Evolutionary conservation across 92 coral and sea anemone genomes (phyloP).

Genomic region (Blastomussa wellsi): DNA sequence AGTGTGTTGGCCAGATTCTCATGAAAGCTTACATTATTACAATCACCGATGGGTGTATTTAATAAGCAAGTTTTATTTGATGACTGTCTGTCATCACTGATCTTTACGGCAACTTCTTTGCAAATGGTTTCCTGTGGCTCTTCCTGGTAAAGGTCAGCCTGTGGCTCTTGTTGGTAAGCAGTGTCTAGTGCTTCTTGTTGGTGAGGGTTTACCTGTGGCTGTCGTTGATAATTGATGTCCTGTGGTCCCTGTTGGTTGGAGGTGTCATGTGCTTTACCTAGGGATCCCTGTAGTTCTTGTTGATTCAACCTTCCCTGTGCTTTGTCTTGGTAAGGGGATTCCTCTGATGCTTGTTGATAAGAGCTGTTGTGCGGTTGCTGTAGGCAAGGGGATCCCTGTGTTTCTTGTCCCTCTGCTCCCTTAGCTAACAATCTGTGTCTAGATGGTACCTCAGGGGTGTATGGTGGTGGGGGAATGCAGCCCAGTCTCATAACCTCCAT

Average conservation of each 20-base stretch:
- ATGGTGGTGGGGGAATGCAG: slow-evolving; percentile 80
- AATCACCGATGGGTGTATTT: not conserved
- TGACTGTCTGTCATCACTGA: not conserved
- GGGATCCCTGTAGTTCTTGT: not conserved
- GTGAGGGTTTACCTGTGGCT: not conserved
- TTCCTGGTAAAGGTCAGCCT: not conserved
- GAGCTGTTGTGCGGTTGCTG: not conserved
- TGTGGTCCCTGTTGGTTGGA: not conserved
- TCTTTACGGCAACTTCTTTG: not conserved
- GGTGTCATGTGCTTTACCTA: no score
- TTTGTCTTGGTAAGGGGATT: not conserved
- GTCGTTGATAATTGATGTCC: not conserved
- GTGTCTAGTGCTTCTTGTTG: not conserved
- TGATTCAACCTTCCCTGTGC: not conserved
- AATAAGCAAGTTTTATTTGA: not conserved
- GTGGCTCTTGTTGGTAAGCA: not conserved
- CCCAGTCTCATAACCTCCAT: slow-evolving; percentile 42
- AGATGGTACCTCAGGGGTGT: slow-evolving; percentile 63
- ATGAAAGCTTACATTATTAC: not conserved
- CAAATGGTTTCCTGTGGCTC: no score
- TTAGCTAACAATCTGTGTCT: slow-evolving; percentile 61
- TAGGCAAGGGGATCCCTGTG: not conserved
- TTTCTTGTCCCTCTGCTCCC: slow-evolving; percentile 24
- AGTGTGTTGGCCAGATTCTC: no score
- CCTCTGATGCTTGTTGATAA: not conserved